Evolutionary conservation across 2,888 invertebrate species (phyloP).

Genomic region (Tillus elongatus): DNA sequence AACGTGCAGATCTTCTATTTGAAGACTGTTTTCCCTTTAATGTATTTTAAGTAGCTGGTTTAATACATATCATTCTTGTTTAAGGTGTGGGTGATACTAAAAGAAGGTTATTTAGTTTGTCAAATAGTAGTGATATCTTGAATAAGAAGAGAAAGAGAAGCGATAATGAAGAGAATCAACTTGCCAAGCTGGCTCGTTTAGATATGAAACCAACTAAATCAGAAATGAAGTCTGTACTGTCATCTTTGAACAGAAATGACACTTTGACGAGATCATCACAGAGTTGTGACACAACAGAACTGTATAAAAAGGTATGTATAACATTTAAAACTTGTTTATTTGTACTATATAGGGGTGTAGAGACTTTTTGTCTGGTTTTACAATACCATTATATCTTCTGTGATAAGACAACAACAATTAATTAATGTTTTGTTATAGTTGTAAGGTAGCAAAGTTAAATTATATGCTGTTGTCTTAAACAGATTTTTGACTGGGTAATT

Average conservation of each 20-base stretch:
- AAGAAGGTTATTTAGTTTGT: neutral
- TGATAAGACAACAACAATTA: too few relatives aligned
- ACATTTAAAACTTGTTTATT: neutral
- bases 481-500: too few relatives aligned
- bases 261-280: neutral
- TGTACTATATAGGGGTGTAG: neutral
- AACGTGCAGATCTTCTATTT: neutral
- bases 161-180: slow-evolving; percentile 35
- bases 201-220: slow-evolving; percentile 41
- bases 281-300: slow-evolving; percentile 49
- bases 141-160: slow-evolving; percentile 46
- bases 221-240: slow-evolving; percentile 8
- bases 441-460: too few relatives aligned
- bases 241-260: neutral
- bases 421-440: too few relatives aligned
- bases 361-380: too few relatives aligned
- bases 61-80: too few relatives aligned
- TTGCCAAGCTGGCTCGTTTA: slow-evolving; percentile 48
- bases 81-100: too few relatives aligned
- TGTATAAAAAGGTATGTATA: slow-evolving; percentile 54
- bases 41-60: too few relatives aligned
- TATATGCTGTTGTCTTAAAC: too few relatives aligned
- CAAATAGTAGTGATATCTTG: neutral
- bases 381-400: too few relatives aligned
- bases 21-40: too few relatives aligned